A percentile compares a stretch with the other conserved stretches of the same genome.
phyloP scores from a whole-genome alignment of 1,140 invertebrate species.

The Anagrus nilaparvatae region DNA sequence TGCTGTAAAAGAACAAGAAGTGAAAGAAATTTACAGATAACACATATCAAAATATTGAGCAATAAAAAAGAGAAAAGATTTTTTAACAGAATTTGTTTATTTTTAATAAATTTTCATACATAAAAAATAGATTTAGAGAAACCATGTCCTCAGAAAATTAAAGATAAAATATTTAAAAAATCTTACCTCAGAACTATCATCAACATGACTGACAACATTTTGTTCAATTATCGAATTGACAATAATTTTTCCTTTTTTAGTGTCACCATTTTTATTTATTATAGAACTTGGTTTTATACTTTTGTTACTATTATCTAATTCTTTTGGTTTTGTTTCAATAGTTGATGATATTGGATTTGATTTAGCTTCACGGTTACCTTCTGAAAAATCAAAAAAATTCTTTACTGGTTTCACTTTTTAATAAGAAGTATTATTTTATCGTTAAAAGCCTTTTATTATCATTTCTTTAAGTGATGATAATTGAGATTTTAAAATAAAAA shows the following conservation, averaged over 20 bases:
- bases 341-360: too few relatives aligned
- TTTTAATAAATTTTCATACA: too few relatives aligned
- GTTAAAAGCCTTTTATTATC: too few relatives aligned
- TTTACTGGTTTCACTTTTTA: too few relatives aligned
- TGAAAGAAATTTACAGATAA: neutral
- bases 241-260: conserved; percentile 36
- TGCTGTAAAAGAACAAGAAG: too few relatives aligned
- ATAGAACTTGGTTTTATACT: conserved; percentile 40
- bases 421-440: too few relatives aligned
- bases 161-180: conserved; percentile 1
- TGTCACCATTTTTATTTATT: conserved; percentile 21
- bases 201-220: conserved; percentile 19
- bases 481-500: too few relatives aligned
- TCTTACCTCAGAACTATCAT: neutral
- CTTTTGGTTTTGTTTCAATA: conserved; percentile 35
- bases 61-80: neutral
- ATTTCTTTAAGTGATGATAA: too few relatives aligned
- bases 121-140: neutral
- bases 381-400: too few relatives aligned
- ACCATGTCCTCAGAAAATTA: conserved; percentile 2
- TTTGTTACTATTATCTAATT: conserved; percentile 26
- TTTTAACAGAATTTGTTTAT: neutral
- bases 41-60: neutral
- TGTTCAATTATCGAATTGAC: conserved; percentile 33
- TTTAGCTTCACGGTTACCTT: conserved; percentile 5